phyloP scores from a whole-genome alignment of 2,797 vertebrate genomes.

The Simalia tracyae region DNA sequence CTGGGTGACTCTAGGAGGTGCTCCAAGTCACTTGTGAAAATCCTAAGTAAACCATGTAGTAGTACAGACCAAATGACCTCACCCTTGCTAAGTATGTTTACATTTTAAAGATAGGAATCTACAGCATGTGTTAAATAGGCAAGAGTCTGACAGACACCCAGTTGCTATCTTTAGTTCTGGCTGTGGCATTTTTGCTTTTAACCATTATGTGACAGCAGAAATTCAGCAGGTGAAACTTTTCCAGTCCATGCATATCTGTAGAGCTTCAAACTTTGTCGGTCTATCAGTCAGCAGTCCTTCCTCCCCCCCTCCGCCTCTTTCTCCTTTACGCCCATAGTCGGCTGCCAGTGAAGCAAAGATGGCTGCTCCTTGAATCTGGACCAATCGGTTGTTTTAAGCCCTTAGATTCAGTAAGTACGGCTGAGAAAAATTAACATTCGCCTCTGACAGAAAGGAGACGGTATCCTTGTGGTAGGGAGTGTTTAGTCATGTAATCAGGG shows the following conservation, averaged over 20 bases:
- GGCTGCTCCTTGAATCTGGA: background rate
- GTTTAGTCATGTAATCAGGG: background rate
- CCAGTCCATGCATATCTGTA: background rate
- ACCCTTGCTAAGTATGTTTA: background rate
- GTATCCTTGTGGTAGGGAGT: background rate
- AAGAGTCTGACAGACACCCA: background rate
- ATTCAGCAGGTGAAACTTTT: background rate
- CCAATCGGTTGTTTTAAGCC: background rate
- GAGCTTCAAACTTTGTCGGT: background rate
- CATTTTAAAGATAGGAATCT: background rate
- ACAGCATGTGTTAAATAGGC: background rate
- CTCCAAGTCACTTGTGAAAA: background rate
- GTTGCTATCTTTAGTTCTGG: background rate
- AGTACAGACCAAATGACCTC: background rate
- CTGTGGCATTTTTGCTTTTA: background rate
- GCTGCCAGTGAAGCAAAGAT: background rate
- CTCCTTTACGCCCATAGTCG: background rate
- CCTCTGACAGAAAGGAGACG: background rate
- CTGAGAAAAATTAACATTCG: background rate
- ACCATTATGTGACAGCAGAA: background rate
- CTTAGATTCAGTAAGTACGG: background rate
- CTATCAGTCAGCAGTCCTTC: background rate
- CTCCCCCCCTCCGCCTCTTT: background rate
- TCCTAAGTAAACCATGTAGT: background rate
- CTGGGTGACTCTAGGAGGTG: no score